Evolutionary conservation across 2,113 vertebrate genomes (phyloP).

Genomic region (Rhegmatorhina hoffmannsi): DNA sequence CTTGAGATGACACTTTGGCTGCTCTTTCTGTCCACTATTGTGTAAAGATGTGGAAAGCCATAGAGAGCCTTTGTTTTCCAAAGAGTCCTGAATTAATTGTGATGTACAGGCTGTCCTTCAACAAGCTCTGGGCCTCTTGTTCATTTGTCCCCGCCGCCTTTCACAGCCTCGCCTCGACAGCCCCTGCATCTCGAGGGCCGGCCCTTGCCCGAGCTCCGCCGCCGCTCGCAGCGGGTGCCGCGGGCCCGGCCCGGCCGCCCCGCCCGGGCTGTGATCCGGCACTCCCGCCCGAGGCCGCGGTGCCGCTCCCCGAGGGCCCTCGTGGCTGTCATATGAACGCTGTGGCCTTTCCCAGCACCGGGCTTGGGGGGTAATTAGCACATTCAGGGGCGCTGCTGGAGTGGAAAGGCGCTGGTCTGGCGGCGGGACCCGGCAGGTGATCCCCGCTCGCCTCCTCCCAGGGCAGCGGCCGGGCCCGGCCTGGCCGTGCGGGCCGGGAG

Average conservation of each 20-base stretch:
- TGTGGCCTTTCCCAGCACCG: background rate
- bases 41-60: conserved; percentile 20
- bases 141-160: background rate
- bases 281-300: fast-evolving
- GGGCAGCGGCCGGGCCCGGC: background rate
- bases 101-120: background rate
- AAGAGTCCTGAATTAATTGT: conserved; percentile 2
- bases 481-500: background rate
- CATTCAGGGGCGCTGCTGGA: conserved; percentile 81
- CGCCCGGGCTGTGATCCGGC: background rate
- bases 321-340: conserved; percentile 58
- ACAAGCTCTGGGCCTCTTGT: background rate
- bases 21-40: conserved; percentile 27
- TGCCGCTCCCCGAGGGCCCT: background rate
- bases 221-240: too few relatives aligned
- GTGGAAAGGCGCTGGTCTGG: conserved; percentile 83
- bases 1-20: background rate
- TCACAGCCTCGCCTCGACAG: background rate
- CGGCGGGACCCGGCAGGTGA: conserved; percentile 72
- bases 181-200: too few relatives aligned
- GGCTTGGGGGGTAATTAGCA: conserved; percentile 82
- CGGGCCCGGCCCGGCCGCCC: too few relatives aligned
- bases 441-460: background rate
- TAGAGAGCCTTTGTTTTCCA: conserved; percentile 27
- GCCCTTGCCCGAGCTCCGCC: background rate